Evolutionary conservation across 2,113 vertebrate species (phyloP), one percentile per base, ranked within the genome.

Genomic region (Scatophagus argus): DNA sequence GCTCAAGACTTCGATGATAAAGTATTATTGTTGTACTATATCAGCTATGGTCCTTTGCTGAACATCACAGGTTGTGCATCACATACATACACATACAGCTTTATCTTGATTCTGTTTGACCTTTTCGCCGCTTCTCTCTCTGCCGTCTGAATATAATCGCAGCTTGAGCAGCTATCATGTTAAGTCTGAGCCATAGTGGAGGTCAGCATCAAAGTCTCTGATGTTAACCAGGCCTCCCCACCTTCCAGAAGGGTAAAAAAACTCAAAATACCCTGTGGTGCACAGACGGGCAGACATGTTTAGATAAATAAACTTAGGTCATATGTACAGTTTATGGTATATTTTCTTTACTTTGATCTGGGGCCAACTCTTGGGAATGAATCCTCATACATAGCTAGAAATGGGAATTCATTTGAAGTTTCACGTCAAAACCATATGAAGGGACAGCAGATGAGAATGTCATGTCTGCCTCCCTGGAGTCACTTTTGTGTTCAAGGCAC

Each of bases 361-460:
- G 1, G 67, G 16, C 27, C 10, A 19, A 9, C 3, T 3, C n/a
- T 8, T 1, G 23, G 2, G 23, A 44, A 16, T 49, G 2, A 16
- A 34, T 10, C 25, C 11, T 46, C 10, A 25, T 12, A 0, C 14
- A 10, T 14, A 51, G 23, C 4, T 8, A 27, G 38, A 29, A 63
- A 77, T 32, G 29, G 66, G n/a, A n/a, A 68, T 77, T 60, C 25
- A 56, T 87, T 74, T 31, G 44, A 60, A 52, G 66, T 74, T 83
- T 74, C 6, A 5, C 31, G 69, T 84, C 56, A 74, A 56, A 68
- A 44, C 34, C 5, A 25, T 59, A 54, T 25, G 59, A 56, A 64
- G 65, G 39, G 23, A 63, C 54, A 46, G 34, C 87, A 90, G 73
- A 82, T 82, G 71, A 79, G 27, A 27, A 65, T 51, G 79, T 85